phyloP scores from a whole-genome alignment of 2,797 vertebrate genomes.

The Neopelma chrysocephalum region DNA sequence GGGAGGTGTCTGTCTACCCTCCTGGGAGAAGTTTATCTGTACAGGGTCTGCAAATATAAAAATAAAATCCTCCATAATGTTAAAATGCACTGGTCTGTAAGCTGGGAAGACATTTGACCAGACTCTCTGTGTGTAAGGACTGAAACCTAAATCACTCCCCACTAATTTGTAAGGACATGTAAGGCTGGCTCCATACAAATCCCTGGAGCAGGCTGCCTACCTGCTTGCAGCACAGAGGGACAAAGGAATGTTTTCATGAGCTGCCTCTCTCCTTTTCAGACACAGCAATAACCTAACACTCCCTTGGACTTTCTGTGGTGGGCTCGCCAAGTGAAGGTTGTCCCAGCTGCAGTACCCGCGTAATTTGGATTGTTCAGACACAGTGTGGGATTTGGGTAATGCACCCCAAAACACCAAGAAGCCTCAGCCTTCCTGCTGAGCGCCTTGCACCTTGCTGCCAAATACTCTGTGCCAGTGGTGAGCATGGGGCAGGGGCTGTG shows the following conservation, averaged over 20 bases:
- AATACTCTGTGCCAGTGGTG: rapidly evolving
- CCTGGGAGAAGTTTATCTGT: neutral
- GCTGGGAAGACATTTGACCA: neutral
- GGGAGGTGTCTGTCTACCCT: neutral
- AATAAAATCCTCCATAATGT: neutral
- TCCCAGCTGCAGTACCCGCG: neutral
- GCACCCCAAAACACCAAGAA: neutral
- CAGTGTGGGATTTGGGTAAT: neutral
- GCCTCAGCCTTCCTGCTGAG: neutral
- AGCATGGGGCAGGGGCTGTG: neutral
- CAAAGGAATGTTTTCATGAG: neutral
- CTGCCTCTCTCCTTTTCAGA: neutral
- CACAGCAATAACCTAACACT: neutral
- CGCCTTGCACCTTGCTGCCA: neutral
- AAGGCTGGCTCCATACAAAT: neutral
- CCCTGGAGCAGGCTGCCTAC: neutral
- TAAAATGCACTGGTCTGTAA: neutral
- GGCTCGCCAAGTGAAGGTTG: neutral
- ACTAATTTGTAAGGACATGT: neutral
- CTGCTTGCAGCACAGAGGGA: neutral
- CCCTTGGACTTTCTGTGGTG: neutral
- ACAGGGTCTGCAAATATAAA: neutral
- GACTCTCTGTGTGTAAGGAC: neutral
- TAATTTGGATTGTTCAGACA: neutral
- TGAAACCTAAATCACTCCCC: neutral